Conservation (phyloP, 2,797 vertebrate species). For the Stomatorhinus walkeri region DNA sequence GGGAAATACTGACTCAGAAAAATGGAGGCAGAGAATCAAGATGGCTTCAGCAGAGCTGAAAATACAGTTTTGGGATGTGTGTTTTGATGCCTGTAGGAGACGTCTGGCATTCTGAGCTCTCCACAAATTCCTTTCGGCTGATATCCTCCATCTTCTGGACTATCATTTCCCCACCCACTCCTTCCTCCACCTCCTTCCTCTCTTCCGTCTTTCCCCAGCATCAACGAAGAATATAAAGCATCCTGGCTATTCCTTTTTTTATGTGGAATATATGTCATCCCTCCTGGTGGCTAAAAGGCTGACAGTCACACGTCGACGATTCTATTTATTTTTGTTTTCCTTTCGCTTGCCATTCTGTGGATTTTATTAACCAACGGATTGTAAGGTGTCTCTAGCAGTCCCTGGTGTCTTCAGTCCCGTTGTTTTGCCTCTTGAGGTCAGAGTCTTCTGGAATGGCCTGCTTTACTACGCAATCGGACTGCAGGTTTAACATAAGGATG, state of each 20-base stretch:
- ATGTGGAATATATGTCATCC: conserved; percentile 39
- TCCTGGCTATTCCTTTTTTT: conserved; percentile 29
- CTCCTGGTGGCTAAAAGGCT: background rate
- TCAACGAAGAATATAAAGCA: conserved; percentile 25
- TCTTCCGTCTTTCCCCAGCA: conserved; percentile 29
- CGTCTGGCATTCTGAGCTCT: conserved; percentile 2
- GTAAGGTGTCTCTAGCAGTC: background rate
- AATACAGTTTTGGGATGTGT: conserved; percentile 6
- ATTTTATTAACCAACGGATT: background rate
- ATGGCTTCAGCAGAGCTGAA: conserved; percentile 27
- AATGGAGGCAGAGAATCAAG: conserved; percentile 32
- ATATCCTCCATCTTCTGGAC: conserved; percentile 11
- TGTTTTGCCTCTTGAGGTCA: conserved; percentile 5
- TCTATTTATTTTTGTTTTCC: conserved; percentile 21
- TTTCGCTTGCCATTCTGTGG: background rate
- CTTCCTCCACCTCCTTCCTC: conserved; percentile 33
- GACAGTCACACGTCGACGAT: background rate
- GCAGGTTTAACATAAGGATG: conserved; percentile 6
- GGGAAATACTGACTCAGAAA: background rate
- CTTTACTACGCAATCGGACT: conserved; percentile 5
- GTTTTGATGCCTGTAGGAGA: conserved; percentile 18
- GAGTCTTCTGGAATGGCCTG: conserved; percentile 11
- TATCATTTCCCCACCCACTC: conserved; percentile 32
- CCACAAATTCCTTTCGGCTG: background rate
- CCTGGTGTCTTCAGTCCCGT: background rate